These are phyloP conservation scores for Ectemnius cavifrons DNA, from an alignment of 2,888 invertebrate genomes.

Conservation along the genomic window DNA sequence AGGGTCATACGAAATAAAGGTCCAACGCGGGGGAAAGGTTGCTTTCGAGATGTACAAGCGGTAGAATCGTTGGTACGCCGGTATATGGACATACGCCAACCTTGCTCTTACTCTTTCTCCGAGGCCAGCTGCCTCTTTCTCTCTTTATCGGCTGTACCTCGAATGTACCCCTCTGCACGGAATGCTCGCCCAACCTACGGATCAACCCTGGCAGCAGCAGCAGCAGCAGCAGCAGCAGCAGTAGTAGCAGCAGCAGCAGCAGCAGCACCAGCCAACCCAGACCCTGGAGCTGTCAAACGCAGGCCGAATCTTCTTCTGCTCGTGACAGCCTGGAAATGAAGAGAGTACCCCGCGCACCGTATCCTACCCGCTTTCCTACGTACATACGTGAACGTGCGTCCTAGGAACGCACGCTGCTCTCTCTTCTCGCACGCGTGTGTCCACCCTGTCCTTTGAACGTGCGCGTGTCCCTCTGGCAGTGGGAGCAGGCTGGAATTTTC, in stretches of 20 bases:
- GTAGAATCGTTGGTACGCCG: conserved; percentile 64
- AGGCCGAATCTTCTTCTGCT: conserved; percentile 77
- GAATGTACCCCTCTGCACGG: conserved; percentile 63
- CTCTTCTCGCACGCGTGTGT: conserved; percentile 54
- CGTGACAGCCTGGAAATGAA: conserved; percentile 77
- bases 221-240: conserved; percentile 14
- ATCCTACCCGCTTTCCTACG: conserved; percentile 67
- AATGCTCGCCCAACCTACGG: conserved; percentile 65
- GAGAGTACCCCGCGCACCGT: conserved; percentile 74
- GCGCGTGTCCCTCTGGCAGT: conserved; percentile 31
- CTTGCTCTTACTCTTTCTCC: conserved; percentile 35
- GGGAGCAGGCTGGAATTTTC: conserved; percentile 39
- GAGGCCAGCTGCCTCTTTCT: conserved; percentile 27
- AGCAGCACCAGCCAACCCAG: conserved; percentile 72
- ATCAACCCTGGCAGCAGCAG: conserved; percentile 45
- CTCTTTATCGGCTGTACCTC: conserved; percentile 47
- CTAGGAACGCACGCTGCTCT: conserved; percentile 57
- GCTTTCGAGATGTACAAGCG: conserved; percentile 63
- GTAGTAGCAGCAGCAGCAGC: conserved; percentile 46
- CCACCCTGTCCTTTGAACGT: conserved; percentile 59
- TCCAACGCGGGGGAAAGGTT: conserved; percentile 43
- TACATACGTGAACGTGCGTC: conserved; percentile 57
- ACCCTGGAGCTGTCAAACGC: conserved; percentile 78
- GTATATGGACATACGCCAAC: conserved; percentile 63
- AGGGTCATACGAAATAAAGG: conserved; percentile 54